Evolutionary conservation across 1,140 invertebrate species (phyloP), one percentile per base, ranked within the genome.

Genomic region (Drosophila eugracilis): DNA sequence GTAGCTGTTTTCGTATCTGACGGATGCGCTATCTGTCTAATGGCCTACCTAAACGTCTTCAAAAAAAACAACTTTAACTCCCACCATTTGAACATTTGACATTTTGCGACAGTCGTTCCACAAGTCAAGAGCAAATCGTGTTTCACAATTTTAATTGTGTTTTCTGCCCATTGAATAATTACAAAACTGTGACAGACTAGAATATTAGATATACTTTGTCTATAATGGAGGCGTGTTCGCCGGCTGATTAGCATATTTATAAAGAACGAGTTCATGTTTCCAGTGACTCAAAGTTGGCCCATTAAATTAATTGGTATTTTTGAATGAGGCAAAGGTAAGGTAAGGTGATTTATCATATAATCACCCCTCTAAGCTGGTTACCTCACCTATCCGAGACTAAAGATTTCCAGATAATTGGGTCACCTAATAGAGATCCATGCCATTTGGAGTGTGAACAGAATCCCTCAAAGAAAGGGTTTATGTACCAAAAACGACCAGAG

Each of bases 101-200:
- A 77, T 80, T 70, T 80, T 48, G 36, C 36, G 36, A 39, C 36
- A 19, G 36, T 9, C 5, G 15, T 4, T 39, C 34, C 48, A 21
- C 44, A 22, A 66, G 57, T 84, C 75, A 79, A 79, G 79, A 75
- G 58, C 79, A 75, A 84, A 62, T 84, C 75, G 75, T 84, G 80
- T 79, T 59, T 66, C 42, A 62, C 59, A 67, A 79, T 85, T 84
- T 75, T 62, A 84, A 78, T 75, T 84, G 58, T 66, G 53, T 81
- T 84, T n/a, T n/a, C n/a, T 83, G 73, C 67, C 70, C 73, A 71
- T 84, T 84, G 65, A 65, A 54, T 73, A 85, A 84, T 72, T 85
- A 59, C 76, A 67, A 85, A 78, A 85, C 79, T 79, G 47, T 84
- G 79, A 72, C 80, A 49, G 36, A 30, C 39, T 26, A 48, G 49